Conservation (phyloP, 2,888 invertebrate genomes). For the Unio pictorum region DNA sequence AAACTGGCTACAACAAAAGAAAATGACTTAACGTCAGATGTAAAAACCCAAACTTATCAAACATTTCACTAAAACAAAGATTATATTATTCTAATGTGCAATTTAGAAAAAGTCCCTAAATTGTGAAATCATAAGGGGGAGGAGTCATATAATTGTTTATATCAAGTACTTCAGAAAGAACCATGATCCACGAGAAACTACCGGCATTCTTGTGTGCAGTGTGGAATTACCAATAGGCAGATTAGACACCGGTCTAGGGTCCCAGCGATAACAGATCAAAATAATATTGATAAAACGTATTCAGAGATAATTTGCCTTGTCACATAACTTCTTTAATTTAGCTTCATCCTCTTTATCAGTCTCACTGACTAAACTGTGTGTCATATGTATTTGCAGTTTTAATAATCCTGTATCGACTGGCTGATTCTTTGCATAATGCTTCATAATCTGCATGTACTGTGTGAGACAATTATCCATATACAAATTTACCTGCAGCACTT, state of each 20-base stretch:
- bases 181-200: background rate
- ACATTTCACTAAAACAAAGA: too few species aligned
- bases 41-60: too few species aligned
- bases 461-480: conserved; percentile 8
- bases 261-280: background rate
- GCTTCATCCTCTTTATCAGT: conserved; percentile 16
- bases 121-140: too few species aligned
- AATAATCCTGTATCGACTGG: conserved; percentile 11
- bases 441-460: conserved; percentile 5
- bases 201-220: conserved; percentile 1
- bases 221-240: too few species aligned
- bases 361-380: conserved; percentile 10
- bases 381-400: conserved; percentile 13
- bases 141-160: too few species aligned
- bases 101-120: too few species aligned
- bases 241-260: background rate
- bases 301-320: conserved; percentile 10
- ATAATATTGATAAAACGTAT: too few species aligned
- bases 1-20: too few species aligned
- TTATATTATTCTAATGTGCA: too few species aligned
- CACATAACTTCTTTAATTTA: conserved; percentile 16
- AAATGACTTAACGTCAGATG: too few species aligned
- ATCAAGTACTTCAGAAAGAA: too few species aligned
- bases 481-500: conserved; percentile 7
- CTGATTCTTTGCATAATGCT: conserved; percentile 11